Base-by-base conservation (phyloP, 2,113 vertebrate genomes). In the Toxostoma redivivum region DNA sequence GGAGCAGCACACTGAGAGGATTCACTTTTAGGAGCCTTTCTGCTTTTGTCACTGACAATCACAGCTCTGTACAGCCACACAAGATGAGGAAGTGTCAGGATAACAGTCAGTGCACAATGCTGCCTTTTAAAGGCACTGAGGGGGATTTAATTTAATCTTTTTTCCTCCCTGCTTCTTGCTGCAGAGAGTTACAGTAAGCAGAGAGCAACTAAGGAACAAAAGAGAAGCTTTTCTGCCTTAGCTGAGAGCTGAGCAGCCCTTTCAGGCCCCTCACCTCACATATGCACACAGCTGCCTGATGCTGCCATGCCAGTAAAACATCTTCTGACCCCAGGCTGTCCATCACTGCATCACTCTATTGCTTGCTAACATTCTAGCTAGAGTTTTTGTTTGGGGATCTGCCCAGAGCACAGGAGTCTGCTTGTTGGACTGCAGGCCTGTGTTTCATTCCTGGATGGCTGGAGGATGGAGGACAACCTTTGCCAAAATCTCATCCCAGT, bases 261-360 rank as follows among this genome's bases (percentile, higher is more conserved):
- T 42, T 56, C 7, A 47, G 37, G 44, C 60, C 48, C 21, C 19
- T 91, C 53, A 58, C 27, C 18, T 22, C 69, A 33, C 22, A 15
- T 0, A 11, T 5, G 33, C 45, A 56, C 0, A 3, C 31, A 33
- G n/a, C 23, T 7, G 2, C 22, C 53, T 53, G n/a, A 30, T 23
- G 42, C 42, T 66, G 22, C 81, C 28, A 9, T 5, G 23, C 24
- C 78, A 27, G 5, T 9, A n/a, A 44, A 67, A 72, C 33, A n/a
- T 54, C 11, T 30, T 72, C 48, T 67, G 38, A 9, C 54, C 67
- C 27, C 31, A 22, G 17, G 7, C 5, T 23, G 25, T 35, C 79
- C 38, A 50, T 70, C 54, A 17, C 15, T 11, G 40, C 58, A 65
- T 69, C 45, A 23, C 11, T 42, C 38, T 16, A 24, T 4, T 31